phyloP scores from a whole-genome alignment of 2,113 vertebrate genomes.

The Turdus rufiventris region DNA sequence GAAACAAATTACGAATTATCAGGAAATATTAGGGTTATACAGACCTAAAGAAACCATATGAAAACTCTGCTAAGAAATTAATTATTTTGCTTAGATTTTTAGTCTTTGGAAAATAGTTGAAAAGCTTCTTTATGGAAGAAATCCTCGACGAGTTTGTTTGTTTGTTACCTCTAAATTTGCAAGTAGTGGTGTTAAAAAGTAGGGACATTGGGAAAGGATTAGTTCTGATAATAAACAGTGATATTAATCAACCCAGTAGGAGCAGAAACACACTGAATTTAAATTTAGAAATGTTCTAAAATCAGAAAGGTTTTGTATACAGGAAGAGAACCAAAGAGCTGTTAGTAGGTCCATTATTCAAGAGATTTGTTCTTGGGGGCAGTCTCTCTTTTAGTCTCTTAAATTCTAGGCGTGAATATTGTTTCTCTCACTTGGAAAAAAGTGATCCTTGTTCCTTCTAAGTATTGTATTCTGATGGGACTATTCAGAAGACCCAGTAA shows the following conservation, averaged over 20 bases:
- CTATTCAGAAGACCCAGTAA: neutral
- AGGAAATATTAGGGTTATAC: neutral
- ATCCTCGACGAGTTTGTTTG: accelerated
- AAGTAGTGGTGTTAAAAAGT: neutral
- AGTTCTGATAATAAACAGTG: neutral
- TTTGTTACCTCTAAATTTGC: neutral
- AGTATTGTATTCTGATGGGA: neutral
- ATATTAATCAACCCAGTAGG: neutral
- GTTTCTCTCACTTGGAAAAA: neutral
- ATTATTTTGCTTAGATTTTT: neutral
- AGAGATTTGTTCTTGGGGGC: neutral
- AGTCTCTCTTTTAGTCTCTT: neutral
- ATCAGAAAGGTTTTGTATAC: neutral
- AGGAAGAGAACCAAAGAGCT: neutral
- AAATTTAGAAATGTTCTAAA: neutral
- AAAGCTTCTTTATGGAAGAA: neutral
- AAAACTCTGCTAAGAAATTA: neutral
- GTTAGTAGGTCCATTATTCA: neutral
- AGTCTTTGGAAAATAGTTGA: neutral
- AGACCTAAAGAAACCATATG: neutral
- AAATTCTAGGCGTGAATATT: neutral
- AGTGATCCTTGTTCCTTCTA: neutral
- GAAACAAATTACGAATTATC: neutral
- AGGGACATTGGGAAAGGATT: neutral
- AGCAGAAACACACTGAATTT: neutral